These are phyloP conservation scores for Melipona beecheii DNA, from an alignment of 2,888 invertebrate genomes.

Conservation along the genomic window DNA sequence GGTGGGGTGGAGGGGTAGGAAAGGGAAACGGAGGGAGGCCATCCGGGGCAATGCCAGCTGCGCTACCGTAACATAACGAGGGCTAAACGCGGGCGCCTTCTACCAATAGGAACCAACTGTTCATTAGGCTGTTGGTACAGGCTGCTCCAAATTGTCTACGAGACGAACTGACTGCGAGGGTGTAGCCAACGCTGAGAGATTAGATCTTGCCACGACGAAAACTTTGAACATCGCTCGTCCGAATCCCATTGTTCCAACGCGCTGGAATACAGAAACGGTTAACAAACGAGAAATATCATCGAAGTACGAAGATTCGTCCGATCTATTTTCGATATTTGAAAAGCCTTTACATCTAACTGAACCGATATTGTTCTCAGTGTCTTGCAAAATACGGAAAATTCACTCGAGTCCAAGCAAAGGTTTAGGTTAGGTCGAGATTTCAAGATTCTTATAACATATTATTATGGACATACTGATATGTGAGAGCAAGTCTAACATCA, in stretches of 20 bases:
- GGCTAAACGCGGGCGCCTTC: slow-evolving; percentile 78
- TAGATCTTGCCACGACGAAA: slow-evolving; percentile 32
- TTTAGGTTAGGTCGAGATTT: not conserved
- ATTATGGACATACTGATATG: not conserved
- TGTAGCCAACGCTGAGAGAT: slow-evolving; percentile 41
- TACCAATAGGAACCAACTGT: slow-evolving; percentile 82
- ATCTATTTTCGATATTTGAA: too few species aligned
- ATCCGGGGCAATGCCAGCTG: slow-evolving; percentile 79
- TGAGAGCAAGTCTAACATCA: not conserved
- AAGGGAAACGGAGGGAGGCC: slow-evolving; percentile 51
- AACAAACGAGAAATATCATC: too few species aligned
- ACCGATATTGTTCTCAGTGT: not conserved
- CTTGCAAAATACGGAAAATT: not conserved
- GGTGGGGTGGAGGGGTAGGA: slow-evolving; percentile 3
- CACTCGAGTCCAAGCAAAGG: too few species aligned
- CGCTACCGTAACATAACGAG: slow-evolving; percentile 76
- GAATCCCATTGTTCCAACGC: not conserved
- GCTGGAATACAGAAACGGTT: not conserved
- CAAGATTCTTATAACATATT: fast-evolving
- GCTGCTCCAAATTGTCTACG: slow-evolving; percentile 74
- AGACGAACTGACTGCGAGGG: slow-evolving; percentile 54
- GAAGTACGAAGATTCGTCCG: too few species aligned
- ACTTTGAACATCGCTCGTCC: not conserved
- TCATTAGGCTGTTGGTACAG: slow-evolving; percentile 79
- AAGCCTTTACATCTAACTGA: too few species aligned